These are phyloP conservation scores for Caerostris extrusa DNA, from an alignment of 1,140 invertebrate genomes.

Conservation along the genomic window DNA sequence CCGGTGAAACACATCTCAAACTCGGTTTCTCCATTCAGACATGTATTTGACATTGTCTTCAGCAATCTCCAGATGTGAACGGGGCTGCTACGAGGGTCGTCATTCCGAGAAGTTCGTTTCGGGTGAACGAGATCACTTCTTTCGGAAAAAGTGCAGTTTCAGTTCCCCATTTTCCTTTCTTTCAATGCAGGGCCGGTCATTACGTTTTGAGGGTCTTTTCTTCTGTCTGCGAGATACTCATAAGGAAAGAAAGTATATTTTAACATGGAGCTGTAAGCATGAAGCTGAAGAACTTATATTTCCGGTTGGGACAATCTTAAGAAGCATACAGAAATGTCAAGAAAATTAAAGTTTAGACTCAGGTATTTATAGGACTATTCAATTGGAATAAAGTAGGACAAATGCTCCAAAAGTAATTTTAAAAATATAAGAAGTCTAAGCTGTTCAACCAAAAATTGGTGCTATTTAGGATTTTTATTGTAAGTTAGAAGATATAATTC, in stretches of 20 bases:
- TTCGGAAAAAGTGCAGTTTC: no score
- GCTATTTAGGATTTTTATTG: no score
- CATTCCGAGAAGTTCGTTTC: neutral
- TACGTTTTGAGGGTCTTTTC: neutral
- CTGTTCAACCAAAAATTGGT: no score
- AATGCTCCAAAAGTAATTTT: no score
- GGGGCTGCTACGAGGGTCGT: neutral
- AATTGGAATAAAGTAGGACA: no score
- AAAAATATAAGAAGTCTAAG: no score
- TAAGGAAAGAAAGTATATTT: neutral
- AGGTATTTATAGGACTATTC: no score
- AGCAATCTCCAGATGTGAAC: neutral
- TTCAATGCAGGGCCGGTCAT: neutral
- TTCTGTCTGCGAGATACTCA: neutral
- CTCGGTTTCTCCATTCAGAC: neutral
- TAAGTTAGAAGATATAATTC: no score
- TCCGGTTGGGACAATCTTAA: no score
- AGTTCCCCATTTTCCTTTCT: neutral
- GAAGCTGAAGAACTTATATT: neutral
- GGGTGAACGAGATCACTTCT: neutral
- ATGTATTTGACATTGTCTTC: neutral
- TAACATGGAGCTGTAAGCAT: neutral
- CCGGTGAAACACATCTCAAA: neutral
- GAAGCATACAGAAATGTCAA: no score
- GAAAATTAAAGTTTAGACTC: no score